Evolutionary conservation across 1,140 invertebrate genomes (phyloP).

Genomic region (Anoplolepis gracilipes): DNA sequence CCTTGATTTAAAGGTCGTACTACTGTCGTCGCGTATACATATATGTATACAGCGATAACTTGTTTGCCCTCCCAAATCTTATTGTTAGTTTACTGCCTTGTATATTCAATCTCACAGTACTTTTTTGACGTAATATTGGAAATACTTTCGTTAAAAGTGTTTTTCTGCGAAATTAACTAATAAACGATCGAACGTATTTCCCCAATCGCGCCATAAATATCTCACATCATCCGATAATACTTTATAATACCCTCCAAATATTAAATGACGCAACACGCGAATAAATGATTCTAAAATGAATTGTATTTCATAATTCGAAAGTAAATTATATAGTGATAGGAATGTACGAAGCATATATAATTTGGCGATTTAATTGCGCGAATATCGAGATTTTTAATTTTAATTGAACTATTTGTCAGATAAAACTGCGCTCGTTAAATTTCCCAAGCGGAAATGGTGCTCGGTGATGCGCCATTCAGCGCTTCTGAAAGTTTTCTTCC

Average conservation of each 20-base stretch:
- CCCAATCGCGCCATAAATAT: constrained; percentile 19
- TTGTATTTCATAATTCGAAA: neutral
- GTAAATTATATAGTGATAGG: neutral
- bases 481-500: constrained; percentile 20
- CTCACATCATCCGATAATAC: neutral
- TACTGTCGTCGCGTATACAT: constrained; percentile 9
- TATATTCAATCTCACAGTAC: neutral
- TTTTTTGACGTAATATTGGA: neutral
- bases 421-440: constrained; percentile 7
- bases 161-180: constrained; percentile 29
- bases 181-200: neutral
- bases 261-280: neutral
- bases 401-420: constrained; percentile 3
- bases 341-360: neutral
- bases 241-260: neutral
- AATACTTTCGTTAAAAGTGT: constrained; percentile 24
- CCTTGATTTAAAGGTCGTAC: constrained; percentile 19
- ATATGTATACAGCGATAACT: constrained; percentile 29
- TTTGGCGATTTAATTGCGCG: neutral
- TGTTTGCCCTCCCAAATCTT: constrained; percentile 55
- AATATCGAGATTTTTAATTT: constrained; percentile 14
- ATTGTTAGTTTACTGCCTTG: constrained; percentile 24
- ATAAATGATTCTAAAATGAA: neutral
- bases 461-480: constrained; percentile 1
- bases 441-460: constrained; percentile 5